A percentile compares a stretch with the other conserved stretches of the same genome.
Evolutionary conservation across 1,140 invertebrate genomes (phyloP).

Genomic region (Apis dorsata): DNA sequence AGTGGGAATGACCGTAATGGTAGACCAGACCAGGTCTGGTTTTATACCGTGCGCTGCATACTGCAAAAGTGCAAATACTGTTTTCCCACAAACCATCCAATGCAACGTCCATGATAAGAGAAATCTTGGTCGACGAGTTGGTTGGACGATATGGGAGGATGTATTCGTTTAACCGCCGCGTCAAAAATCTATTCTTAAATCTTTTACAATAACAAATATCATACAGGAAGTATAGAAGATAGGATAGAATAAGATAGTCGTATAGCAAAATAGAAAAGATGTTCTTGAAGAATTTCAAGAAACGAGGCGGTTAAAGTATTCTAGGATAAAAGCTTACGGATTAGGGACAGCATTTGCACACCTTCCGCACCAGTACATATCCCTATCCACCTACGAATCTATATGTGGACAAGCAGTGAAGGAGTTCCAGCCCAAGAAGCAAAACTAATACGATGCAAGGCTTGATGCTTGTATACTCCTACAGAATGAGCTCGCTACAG

Average conservation of each 20-base stretch:
- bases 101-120: slow-evolving; percentile 76
- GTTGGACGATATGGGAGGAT: slow-evolving; percentile 37
- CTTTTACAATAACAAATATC: not conserved
- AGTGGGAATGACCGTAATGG: slow-evolving; percentile 97
- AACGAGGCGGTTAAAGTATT: slow-evolving; percentile 39
- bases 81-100: slow-evolving; percentile 80
- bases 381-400: slow-evolving; percentile 78
- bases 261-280: not conserved
- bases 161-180: slow-evolving; percentile 41
- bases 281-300: not conserved
- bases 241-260: not conserved
- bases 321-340: slow-evolving; percentile 48
- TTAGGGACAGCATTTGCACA: slow-evolving; percentile 76
- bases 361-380: slow-evolving; percentile 77
- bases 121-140: slow-evolving; percentile 62
- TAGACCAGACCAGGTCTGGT: slow-evolving; percentile 97
- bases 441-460: slow-evolving; percentile 81
- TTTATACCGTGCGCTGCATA: slow-evolving; percentile 98
- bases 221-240: not conserved
- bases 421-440: slow-evolving; percentile 80
- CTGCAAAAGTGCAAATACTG: slow-evolving; percentile 85
- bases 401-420: slow-evolving; percentile 80
- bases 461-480: slow-evolving; percentile 80
- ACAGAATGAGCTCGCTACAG: slow-evolving; percentile 78
- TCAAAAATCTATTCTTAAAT: not conserved